Evolutionary conservation across 2,113 vertebrate species (phyloP), one percentile per base, ranked within the genome.

Genomic region (Ammodytes marinus): DNA sequence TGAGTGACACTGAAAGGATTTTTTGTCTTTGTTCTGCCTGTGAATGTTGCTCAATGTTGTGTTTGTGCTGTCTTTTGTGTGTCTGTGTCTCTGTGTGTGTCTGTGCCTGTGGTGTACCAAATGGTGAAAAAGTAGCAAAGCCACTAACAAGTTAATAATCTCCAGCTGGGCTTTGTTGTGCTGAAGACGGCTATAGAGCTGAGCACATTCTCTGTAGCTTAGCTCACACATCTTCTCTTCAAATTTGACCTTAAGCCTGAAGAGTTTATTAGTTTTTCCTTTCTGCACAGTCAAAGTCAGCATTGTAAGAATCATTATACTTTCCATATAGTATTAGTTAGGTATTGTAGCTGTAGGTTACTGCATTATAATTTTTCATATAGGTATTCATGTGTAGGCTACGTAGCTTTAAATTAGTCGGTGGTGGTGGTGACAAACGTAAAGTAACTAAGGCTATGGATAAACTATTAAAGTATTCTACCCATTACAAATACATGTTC

Each of bases 91-190:
- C 39, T 27, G 50, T 54, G 74, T 58, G 61, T 52, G 35, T 39
- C 39, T 49, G 69, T 10, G 74, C 15, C 69, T 79, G 80, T 4
- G 65, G 89, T 83, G 83, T 60, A 83, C 85, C 47, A 73, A 80
- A 78, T 72, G 80, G 63, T 76, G 69, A 71, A 90, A 90, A 91
- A 92, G 90, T 88, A 92, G 89, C 89, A 84, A 86, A 80, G 84
- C 87, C 90, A 90, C 84, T 90, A 92, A 86, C 85, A 88, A 83
- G 86, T 87, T 94, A 93, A 93, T 90, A 84, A 88, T 87, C 77
- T 91, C 89, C 91, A 93, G 90, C 92, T 93, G 91, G 73, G 87
- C 74, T 89, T 91, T 91, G 88, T 89, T 86, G 86, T 83, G 79
- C 85, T 86, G 77, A 64, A 71, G 80, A 79, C 82, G 4, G 49